A percentile compares a stretch with the other conserved stretches of the same genome.
Evolutionary conservation across 2,113 vertebrate genomes (phyloP).

Genomic region (Collichthys lucidus): DNA sequence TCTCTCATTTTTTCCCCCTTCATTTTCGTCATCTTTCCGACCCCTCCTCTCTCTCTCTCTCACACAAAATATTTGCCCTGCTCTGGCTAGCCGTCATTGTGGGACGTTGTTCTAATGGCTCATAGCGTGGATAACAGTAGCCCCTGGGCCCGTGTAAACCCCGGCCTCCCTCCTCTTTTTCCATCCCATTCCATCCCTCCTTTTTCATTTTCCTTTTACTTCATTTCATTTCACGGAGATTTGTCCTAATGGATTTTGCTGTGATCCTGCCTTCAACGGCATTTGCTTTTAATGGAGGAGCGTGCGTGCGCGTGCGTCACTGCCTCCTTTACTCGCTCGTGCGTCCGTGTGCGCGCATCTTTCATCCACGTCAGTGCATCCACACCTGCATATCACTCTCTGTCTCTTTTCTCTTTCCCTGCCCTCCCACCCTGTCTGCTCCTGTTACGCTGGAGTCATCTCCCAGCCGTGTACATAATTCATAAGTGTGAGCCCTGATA

Average conservation of each 20-base stretch:
- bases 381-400: conserved; percentile 54
- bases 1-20: background rate
- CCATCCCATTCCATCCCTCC: conserved; percentile 68
- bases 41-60: background rate
- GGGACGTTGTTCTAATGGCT: conserved; percentile 57
- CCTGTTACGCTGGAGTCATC: conserved; percentile 51
- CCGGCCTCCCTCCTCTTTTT: conserved; percentile 38
- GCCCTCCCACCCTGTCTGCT: conserved; percentile 20
- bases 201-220: conserved; percentile 71
- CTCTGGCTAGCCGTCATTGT: conserved; percentile 56
- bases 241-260: conserved; percentile 79
- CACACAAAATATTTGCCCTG: conserved; percentile 44
- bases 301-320: background rate
- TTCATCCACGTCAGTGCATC: background rate
- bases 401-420: conserved; percentile 1
- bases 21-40: conserved; percentile 8
- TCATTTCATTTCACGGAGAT: conserved; percentile 82
- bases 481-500: conserved; percentile 72
- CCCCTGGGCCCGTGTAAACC: conserved; percentile 62
- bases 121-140: conserved; percentile 63
- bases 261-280: conserved; percentile 71
- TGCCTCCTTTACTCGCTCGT: background rate
- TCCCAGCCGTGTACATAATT: conserved; percentile 73
- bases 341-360: background rate
- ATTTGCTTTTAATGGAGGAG: conserved; percentile 68